These are phyloP conservation scores for Petaurus breviceps DNA, from an alignment of 2,113 vertebrate species.

Conservation along the genomic window DNA sequence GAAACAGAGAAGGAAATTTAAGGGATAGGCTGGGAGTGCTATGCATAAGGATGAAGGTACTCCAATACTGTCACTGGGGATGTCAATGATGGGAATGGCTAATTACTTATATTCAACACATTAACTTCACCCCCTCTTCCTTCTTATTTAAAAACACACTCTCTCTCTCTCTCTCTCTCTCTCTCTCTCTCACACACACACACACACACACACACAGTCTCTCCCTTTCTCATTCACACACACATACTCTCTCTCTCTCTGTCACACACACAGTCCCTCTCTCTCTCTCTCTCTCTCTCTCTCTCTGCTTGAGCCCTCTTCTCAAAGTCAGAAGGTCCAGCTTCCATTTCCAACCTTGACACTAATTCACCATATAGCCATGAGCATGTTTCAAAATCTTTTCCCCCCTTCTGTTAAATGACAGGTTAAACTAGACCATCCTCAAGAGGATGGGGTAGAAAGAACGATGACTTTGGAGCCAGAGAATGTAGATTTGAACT, in stretches of 20 bases:
- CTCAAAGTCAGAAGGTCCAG: neutral
- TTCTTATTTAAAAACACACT: neutral
- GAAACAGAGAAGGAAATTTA: conserved; percentile 78
- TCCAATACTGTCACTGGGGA: conserved; percentile 76
- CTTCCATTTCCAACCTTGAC: neutral
- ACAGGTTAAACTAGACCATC: neutral
- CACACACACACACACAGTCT: too few relatives aligned
- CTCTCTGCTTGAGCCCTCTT: neutral
- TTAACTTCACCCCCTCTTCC: conserved; percentile 69
- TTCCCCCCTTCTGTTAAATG: neutral
- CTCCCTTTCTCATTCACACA: too few relatives aligned
- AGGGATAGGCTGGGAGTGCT: conserved; percentile 72
- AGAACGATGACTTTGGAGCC: neutral
- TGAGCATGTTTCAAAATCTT: neutral
- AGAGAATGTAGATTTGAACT: neutral
- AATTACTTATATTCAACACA: conserved; percentile 73
- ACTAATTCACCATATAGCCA: neutral
- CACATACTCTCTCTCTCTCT: neutral
- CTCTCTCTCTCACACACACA: too few relatives aligned
- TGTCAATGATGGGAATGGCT: conserved; percentile 74
- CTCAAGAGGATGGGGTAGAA: neutral
- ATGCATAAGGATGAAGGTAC: conserved; percentile 69
- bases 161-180: too few relatives aligned
- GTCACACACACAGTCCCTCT: too few relatives aligned
- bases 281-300: too few relatives aligned